phyloP scores from a whole-genome alignment of 2,113 vertebrate species.

The Mustela nigripes region DNA sequence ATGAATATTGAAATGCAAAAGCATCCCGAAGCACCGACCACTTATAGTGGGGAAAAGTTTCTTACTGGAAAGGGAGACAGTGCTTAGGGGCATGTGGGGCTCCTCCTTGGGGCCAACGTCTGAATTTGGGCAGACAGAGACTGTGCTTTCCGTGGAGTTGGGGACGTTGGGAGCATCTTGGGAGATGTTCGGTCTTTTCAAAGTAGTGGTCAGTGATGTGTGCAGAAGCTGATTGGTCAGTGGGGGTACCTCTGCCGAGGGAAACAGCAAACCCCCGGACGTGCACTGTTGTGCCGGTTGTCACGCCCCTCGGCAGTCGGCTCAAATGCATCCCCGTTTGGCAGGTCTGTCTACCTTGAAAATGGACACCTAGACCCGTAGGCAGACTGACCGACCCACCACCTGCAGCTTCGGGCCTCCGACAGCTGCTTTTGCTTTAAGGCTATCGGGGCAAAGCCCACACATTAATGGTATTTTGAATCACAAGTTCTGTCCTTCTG shows the following conservation, averaged over 20 bases:
- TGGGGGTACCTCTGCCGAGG: no score
- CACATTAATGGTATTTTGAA: neutral
- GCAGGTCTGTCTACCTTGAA: neutral
- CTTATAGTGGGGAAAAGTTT: neutral
- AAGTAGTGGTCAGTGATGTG: no score
- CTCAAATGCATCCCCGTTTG: accelerated
- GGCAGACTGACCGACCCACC: accelerated
- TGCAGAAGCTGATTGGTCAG: accelerated
- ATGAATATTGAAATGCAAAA: neutral
- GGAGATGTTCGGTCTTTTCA: neutral
- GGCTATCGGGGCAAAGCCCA: neutral
- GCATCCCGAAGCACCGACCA: neutral
- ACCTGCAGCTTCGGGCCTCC: no score
- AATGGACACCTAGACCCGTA: accelerated
- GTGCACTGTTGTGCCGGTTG: accelerated
- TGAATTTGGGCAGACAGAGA: accelerated
- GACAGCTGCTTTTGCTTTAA: no score
- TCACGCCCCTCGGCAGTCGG: accelerated
- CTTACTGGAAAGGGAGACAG: neutral
- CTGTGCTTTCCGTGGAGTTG: accelerated
- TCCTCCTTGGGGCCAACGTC: accelerated
- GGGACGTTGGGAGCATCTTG: neutral
- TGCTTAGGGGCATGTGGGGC: accelerated
- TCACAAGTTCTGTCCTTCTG: conserved; percentile 45
- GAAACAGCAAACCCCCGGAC: neutral